Base-by-base conservation (phyloP, 2,113 vertebrate genomes). In the Rhegmatorhina hoffmannsi region DNA sequence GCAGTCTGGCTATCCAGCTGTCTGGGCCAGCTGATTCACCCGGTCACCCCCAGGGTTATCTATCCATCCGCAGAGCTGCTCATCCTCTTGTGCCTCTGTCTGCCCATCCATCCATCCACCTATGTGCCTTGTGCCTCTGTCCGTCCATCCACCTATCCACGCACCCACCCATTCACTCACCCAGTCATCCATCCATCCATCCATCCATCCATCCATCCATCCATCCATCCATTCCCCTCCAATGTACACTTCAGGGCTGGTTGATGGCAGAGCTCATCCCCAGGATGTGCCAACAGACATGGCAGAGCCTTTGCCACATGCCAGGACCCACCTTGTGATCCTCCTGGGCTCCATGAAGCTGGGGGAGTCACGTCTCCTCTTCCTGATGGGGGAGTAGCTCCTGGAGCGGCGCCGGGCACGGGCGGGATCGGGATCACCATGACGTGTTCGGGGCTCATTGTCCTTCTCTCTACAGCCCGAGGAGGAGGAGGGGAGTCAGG, bases 261-360 rank as follows among this genome's bases (percentile, higher is more conserved):
- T 59, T n/a, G 68, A 24, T 4, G 16, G 58, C 52, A 24, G 13
- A 44, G 21, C 36, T 47, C 23, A 29, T 56, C 40, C 43, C 25
- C 0, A 0, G 90, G 15, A 4, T 0, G 0, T 29, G 49, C 40
- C 28, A 15, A 34, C 0, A 1, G 33, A 59, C 10, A 0, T 4
- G 19, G 78, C 62, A 47, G 86, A 91, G 58, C 34, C 58, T 47
- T 44, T 7, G 4, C 15, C 8, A 0, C 3, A 0, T 1, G 10
- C 36, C 9, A 2, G 91, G 21, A 76, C 84, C 25, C 98, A 99
- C 99, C 99, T 99, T 82, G 99, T 99, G 97, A 99, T 99, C 97
- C 99, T 99, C 72, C 99, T 98, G 36, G 99, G 99, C 94, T 99
- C 99, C 99, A 99, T 99, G 97, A 99, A 99, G 94, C 99, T 99